Base-by-base conservation (phyloP, 1,140 invertebrate genomes). In the Drosophila nigromelanica region DNA sequence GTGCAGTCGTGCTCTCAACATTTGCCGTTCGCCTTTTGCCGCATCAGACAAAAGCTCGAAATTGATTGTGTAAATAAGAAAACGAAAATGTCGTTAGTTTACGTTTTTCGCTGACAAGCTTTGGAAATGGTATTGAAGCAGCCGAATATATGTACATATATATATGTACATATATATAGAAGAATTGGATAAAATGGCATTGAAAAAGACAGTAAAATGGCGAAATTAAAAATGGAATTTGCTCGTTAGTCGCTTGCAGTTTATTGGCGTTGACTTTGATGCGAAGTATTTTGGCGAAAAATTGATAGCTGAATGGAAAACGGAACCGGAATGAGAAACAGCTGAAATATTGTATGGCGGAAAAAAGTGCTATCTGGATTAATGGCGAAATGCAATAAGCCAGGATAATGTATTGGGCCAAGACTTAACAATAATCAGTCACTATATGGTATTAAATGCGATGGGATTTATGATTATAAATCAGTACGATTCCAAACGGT, bases 1-100 rank as follows among this genome's bases (percentile, higher is more conserved):
- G 54, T 40, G 45, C 8, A 47, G 60, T 70, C 70, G 56, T 77
- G 63, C 70, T 62, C 51, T 77, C 60, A 52, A 54, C 27, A 69
- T 62, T 60, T 78, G 71, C 40, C 79, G 75, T 64, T 76, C 56
- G 75, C 66, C 79, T 60, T 81, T 68, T 76, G 62, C 60, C 60
- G 74, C 76, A 81, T 87, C 75, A 79, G 67, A 82, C 76, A 82
- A 76, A 85, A 83, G 80, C 80, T 54, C 76, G 54, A 89, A 87
- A 87, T 87, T 87, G 82, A 87, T 89, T 87, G 82, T 89, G 82
- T 87, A 87, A 87, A 87, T 87, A 87, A 87, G 82, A 83, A 76
- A 82, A 76, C 78, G 83, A 89, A 89, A 89, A 89, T 82, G 82
- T 82, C 82, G 82, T 87, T 87, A 87, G 82, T 89, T 89, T 87